These are phyloP conservation scores for Procavia capensis DNA, from an alignment of 2,113 vertebrate genomes.

Conservation along the genomic window DNA sequence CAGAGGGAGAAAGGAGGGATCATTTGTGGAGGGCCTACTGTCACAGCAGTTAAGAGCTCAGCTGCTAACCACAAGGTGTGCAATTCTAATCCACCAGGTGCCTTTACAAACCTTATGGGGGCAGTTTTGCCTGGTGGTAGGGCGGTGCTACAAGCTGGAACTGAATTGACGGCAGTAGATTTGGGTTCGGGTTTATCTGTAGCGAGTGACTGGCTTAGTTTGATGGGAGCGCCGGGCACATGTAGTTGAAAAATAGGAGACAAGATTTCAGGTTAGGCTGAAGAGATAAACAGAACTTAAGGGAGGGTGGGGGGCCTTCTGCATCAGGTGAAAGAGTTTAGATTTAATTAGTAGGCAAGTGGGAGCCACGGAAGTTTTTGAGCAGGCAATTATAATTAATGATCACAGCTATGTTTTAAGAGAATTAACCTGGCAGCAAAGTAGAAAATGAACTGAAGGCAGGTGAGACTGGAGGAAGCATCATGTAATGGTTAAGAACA, in stretches of 20 bases:
- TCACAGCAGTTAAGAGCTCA: too few species aligned
- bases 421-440: constrained; percentile 50
- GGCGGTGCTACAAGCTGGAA: too few species aligned
- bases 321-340: background rate
- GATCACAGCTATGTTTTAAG: constrained; percentile 37
- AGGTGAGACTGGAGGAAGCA: background rate
- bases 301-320: background rate
- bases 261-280: background rate
- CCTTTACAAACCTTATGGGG: too few species aligned
- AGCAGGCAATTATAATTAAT: background rate
- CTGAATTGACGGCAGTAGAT: too few species aligned
- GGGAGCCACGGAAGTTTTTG: constrained; percentile 37
- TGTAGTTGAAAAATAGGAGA: constrained; percentile 40
- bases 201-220: background rate
- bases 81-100: too few species aligned
- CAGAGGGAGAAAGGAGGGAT: background rate
- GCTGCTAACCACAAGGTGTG: too few species aligned
- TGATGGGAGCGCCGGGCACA: background rate
- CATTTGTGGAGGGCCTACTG: background rate
- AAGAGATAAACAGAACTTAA: background rate
- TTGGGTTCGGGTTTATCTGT: background rate
- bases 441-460: constrained; percentile 34
- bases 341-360: constrained; percentile 7
- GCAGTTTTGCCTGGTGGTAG: too few species aligned
- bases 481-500: background rate